Base-by-base conservation (phyloP, 2,797 vertebrate genomes). In the Ispidina picta region DNA sequence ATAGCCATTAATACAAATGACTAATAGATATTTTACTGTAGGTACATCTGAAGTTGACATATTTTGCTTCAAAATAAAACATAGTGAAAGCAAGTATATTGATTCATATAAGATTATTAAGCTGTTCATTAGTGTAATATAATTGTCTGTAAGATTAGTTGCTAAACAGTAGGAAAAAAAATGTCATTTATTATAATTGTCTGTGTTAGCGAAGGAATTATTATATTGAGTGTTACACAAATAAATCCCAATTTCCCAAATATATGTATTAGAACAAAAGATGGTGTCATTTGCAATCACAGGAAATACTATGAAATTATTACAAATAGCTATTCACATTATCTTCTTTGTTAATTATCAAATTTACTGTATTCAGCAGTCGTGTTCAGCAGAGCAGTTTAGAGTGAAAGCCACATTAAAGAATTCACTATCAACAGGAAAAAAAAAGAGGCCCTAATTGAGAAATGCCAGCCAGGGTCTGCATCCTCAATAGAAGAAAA, bases 141-240 rank as follows among this genome's bases (percentile, higher is more conserved):
- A 98, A 97, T 96, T 96, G 86, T 85, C 95, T 96, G 86, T 95
- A 97, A 97, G 97, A 96, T 95, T 87, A 88, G 69, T 92, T 96
- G 79, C 84, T 94, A 97, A 97, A 93, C 58, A 94, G 83, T 86
- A 63, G 66, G 66, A 86, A 88, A 58, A 59, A 43, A 86, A 69
- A 79, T 75, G 43, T 90, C 26, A 91, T 90, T 89, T 92, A 64
- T 94, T 95, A 79, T 92, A 94, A 94, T 86, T 88, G 69, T 92
- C 90, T 79, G 22, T 84, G 39, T 90, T 96, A 94, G 54, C 46
- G 54, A 73, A 95, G 75, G 52, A 88, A 93, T 80, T 29, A 90
- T 79, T 84, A 87, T 93, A 89, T 68, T 88, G 64, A 84, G 44
- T 86, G 59, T 33, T 91, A 76, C 82, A 93, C 54, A 92, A 95